Conservation (phyloP, 2,797 vertebrate species). For the Chaunax sp. region DNA sequence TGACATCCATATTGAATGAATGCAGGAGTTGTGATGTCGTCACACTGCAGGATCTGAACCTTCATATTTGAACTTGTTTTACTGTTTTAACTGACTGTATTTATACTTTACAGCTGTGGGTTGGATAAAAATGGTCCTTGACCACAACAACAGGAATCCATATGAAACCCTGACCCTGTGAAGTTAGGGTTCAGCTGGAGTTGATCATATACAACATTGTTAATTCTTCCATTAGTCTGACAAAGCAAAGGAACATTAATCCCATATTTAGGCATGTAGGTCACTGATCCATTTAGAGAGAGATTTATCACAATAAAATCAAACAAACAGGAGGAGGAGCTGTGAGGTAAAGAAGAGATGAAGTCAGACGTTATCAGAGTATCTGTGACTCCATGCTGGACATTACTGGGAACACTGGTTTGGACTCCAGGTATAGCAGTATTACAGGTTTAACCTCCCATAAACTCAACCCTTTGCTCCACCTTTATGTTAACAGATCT, state of each 20-base stretch:
- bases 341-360: too few relatives aligned
- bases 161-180: too few relatives aligned
- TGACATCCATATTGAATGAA: slow-evolving; percentile 38
- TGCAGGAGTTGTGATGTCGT: neutral
- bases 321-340: too few relatives aligned
- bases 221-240: slow-evolving; percentile 10
- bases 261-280: slow-evolving; percentile 40
- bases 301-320: too few relatives aligned
- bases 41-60: neutral
- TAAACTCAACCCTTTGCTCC: too few relatives aligned
- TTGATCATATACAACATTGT: neutral
- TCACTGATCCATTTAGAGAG: too few relatives aligned
- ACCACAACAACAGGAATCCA: neutral
- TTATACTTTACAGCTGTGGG: too few relatives aligned
- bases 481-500: too few relatives aligned
- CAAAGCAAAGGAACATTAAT: slow-evolving; percentile 10
- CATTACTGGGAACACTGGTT: neutral
- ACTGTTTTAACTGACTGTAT: too few relatives aligned
- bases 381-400: neutral
- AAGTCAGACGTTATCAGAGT: too few relatives aligned
- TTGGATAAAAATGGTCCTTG: too few relatives aligned
- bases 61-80: slow-evolving; percentile 50
- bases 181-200: neutral
- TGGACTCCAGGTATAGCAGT: neutral
- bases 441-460: neutral